A percentile compares a stretch with the other conserved stretches of the same genome.
Conservation (phyloP, 2,113 vertebrate genomes). For the Corythaeola cristata region DNA sequence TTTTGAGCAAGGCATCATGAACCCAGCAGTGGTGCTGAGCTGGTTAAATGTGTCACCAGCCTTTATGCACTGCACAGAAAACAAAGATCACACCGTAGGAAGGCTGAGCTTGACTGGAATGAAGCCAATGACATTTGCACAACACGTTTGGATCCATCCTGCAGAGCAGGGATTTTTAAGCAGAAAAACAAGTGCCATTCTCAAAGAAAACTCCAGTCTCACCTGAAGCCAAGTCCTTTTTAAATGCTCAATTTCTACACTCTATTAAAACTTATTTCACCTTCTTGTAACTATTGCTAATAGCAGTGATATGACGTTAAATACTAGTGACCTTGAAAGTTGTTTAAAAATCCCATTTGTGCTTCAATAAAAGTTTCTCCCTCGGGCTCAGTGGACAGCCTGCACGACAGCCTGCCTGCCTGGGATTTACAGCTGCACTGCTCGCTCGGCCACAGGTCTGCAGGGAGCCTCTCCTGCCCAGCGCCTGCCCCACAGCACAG, state of each 20-base stretch:
- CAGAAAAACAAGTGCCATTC: neutral
- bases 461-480: neutral
- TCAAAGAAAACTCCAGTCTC: neutral
- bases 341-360: neutral
- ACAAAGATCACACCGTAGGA: neutral
- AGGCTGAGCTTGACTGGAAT: neutral
- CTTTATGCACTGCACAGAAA: neutral
- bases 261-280: neutral
- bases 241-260: neutral
- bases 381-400: neutral
- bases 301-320: neutral
- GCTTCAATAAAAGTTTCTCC: neutral
- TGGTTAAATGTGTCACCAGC: neutral
- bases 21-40: neutral
- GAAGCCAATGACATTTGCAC: neutral
- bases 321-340: neutral
- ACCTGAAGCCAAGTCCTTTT: neutral
- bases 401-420: neutral
- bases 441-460: neutral
- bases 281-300: neutral
- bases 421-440: neutral
- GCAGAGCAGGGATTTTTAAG: neutral
- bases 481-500: neutral
- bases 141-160: neutral
- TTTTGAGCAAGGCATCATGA: fast-evolving